phyloP scores from a whole-genome alignment of 2,888 invertebrate species.

The Perdita meconis region DNA sequence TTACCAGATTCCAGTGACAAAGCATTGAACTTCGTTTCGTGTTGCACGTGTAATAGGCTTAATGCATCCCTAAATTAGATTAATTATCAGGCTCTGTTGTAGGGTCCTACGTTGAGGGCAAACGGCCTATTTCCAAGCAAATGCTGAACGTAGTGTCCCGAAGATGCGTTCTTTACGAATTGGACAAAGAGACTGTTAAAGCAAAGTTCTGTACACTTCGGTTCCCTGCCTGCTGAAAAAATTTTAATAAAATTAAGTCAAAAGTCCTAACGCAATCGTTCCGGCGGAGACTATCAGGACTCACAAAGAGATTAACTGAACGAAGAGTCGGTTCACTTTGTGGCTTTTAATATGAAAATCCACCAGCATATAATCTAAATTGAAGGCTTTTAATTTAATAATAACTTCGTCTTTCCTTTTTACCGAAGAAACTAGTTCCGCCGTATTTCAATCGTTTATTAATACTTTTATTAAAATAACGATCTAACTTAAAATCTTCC shows the following conservation, averaged over 20 bases:
- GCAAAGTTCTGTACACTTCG: neutral
- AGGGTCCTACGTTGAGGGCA: too few species aligned
- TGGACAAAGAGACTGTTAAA: neutral
- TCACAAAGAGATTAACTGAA: too few species aligned
- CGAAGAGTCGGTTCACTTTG: too few species aligned
- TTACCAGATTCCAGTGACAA: neutral
- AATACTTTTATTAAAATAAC: slow-evolving; percentile 3
- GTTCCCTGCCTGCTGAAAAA: too few species aligned
- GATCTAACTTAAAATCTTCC: neutral
- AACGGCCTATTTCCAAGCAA: slow-evolving; percentile 5
- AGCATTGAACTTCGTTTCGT: slow-evolving; percentile 31
- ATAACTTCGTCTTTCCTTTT: neutral
- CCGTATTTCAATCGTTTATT: neutral
- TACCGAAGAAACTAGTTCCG: neutral
- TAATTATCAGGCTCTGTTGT: slow-evolving; percentile 13
- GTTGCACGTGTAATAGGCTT: slow-evolving; percentile 20
- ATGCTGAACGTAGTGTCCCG: neutral
- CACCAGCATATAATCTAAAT: too few species aligned
- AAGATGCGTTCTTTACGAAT: neutral
- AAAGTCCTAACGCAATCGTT: too few species aligned
- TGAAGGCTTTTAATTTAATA: too few species aligned
- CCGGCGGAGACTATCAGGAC: too few species aligned
- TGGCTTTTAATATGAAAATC: too few species aligned
- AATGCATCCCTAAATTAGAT: slow-evolving; percentile 36
- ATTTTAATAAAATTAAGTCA: too few species aligned